phyloP scores from a whole-genome alignment of 2,888 invertebrate species.

The Callinectes sapidus region DNA sequence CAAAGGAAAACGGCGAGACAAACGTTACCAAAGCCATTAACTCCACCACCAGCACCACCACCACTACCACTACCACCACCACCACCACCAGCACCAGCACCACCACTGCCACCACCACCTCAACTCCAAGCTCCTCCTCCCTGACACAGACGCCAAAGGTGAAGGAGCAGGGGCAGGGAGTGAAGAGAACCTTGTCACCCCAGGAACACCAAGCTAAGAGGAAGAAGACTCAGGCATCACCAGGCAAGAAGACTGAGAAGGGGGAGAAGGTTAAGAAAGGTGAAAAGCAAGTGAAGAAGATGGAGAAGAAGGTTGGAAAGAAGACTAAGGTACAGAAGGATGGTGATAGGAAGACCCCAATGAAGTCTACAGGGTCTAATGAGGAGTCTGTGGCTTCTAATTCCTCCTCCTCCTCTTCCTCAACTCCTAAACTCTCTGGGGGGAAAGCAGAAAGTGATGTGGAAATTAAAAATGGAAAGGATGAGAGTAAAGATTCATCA shows the following conservation, averaged over 20 bases:
- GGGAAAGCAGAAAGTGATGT: not conserved
- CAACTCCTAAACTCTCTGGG: not conserved
- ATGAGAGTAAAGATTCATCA: not conserved
- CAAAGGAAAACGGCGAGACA: not conserved
- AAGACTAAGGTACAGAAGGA: not conserved
- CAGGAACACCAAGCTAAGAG: not conserved
- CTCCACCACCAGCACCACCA: not conserved
- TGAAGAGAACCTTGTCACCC: not conserved
- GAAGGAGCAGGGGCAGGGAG: not conserved
- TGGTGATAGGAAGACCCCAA: not conserved
- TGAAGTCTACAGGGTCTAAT: not conserved
- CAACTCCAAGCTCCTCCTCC: not conserved
- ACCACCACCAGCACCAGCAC: not conserved
- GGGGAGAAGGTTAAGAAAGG: not conserved
- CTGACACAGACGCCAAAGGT: not conserved
- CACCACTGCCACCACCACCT: not conserved
- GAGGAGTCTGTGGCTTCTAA: not conserved
- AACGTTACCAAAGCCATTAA: not conserved
- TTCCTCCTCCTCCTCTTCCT: conserved; percentile 1
- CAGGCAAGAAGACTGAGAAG: not conserved
- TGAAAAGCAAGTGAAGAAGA: not conserved
- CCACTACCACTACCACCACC: not conserved
- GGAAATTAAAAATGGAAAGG: not conserved
- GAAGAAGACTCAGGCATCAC: not conserved
- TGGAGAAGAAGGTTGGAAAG: not conserved